Evolutionary conservation across 1,140 invertebrate genomes (phyloP).

Genomic region (Lepidostoma basale): DNA sequence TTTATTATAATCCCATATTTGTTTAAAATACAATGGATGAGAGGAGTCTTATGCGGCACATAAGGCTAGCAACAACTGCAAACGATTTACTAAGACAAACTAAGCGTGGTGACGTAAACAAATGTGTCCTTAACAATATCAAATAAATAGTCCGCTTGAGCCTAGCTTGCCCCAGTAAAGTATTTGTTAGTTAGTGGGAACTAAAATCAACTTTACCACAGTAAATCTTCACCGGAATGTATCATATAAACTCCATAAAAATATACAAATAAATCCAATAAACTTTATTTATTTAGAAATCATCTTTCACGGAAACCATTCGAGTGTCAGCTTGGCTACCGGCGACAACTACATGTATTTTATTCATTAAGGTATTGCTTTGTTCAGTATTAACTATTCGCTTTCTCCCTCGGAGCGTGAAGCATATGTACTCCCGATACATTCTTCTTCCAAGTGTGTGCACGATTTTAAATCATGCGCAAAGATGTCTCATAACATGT

Average conservation of each 20-base stretch:
- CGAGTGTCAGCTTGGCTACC: too few species aligned
- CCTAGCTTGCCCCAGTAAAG: slow-evolving; percentile 29
- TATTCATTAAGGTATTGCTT: too few species aligned
- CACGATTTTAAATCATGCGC: too few species aligned
- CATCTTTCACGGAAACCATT: too few species aligned
- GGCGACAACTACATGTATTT: too few species aligned
- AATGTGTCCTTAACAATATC: slow-evolving; percentile 9
- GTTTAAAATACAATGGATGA: slow-evolving; percentile 39
- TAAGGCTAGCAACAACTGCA: slow-evolving; percentile 38
- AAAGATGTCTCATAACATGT: too few species aligned
- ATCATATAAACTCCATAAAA: slow-evolving; percentile 18
- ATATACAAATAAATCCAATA: slow-evolving; percentile 23
- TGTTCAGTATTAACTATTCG: too few species aligned
- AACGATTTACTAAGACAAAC: slow-evolving; percentile 32
- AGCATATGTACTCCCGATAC: too few species aligned
- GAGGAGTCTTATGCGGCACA: slow-evolving; percentile 32
- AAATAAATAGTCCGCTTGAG: slow-evolving; percentile 6
- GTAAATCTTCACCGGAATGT: slow-evolving; percentile 32
- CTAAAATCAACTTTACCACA: not conserved
- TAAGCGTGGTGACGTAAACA: slow-evolving; percentile 11
- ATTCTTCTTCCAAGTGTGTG: too few species aligned
- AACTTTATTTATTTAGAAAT: slow-evolving; percentile 2
- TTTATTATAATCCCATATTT: slow-evolving; percentile 43
- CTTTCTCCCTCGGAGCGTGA: too few species aligned
- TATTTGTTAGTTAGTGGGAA: slow-evolving; percentile 26